Evolutionary conservation across 2,113 vertebrate species (phyloP), one percentile per base, ranked within the genome.

Genomic region (Phoxinus phoxinus): DNA sequence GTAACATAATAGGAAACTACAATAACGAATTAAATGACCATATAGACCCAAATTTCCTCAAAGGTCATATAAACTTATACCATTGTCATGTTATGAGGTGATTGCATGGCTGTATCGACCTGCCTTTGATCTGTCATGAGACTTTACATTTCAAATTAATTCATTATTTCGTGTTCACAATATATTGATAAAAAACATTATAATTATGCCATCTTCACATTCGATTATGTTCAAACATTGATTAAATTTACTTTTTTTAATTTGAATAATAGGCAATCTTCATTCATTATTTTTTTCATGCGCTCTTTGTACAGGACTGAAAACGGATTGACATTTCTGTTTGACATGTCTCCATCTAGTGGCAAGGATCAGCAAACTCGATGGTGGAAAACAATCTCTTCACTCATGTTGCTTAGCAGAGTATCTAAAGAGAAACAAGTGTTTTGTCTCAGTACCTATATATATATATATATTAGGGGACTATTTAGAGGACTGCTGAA

Each of bases 311-410:
- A 15, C 10, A 48, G 44, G 44, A 75, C 73, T 76, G 46, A 19
- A 46, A 25, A 11, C 0, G 17, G 17, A 56, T 56, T 56, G 6
- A 21, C 12, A 73, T 78, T 75, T 63, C 19, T 59, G 32, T 58
- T 78, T 27, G 4, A 19, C 17, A 2, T 9, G 25, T 81, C 61
- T 46, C 44, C 79, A 81, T 81, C 59, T 81, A 67, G 79, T 69
- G 79, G 61, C 44, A 6, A 12, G 46, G 3, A 46, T 10, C 48
- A 76, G 25, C 7, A 76, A 74, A 74, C 72, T 15, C 12, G 6
- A 32, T 8, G 27, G 17, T 17, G 15, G 51, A 53, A 53, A 15
- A 6, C 51, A 19, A 6, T 53, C 13, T 17, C 61, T 53, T 53
- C 51, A 53, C 17, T 30, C 6, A 65, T 6, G 61, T 65, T 30